Percentiles rank a stretch among this genome's conserved stretches.
phyloP scores from a whole-genome alignment of 1,140 invertebrate species.

The Vollenhovia emeryi region DNA sequence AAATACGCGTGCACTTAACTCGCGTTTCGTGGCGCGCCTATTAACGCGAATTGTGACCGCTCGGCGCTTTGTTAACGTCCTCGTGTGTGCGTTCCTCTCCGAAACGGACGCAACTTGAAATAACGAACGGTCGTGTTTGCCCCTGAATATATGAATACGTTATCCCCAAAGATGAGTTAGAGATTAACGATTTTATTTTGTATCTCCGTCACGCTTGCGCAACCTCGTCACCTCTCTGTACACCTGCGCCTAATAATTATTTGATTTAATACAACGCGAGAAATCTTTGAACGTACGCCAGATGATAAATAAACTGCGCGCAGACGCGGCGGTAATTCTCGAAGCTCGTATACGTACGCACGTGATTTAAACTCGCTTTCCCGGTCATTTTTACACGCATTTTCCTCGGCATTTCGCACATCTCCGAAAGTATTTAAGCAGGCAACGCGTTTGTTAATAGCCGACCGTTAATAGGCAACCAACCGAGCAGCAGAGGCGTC shows the following conservation, averaged over 20 bases:
- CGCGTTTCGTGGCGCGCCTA: not conserved
- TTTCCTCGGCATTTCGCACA: not conserved
- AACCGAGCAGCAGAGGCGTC: not conserved
- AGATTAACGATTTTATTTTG: not conserved
- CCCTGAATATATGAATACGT: not conserved
- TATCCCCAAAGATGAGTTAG: not conserved
- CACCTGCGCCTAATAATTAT: slow-evolving; percentile 5
- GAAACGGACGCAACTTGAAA: not conserved
- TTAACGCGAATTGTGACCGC: not conserved
- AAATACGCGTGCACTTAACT: not conserved
- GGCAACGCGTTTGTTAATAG: slow-evolving; percentile 1
- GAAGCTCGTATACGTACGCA: not conserved
- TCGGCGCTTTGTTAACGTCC: not conserved
- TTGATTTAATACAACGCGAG: slow-evolving; percentile 37
- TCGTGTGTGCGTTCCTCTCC: not conserved
- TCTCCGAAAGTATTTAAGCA: not conserved
- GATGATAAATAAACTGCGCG: slow-evolving; percentile 30
- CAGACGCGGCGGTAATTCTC: not conserved
- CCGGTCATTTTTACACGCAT: slow-evolving; percentile 19
- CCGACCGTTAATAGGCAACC: too few species aligned
- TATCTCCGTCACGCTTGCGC: not conserved
- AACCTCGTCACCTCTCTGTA: not conserved
- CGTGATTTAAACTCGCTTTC: slow-evolving; percentile 12
- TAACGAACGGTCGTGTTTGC: not conserved
- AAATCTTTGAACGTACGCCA: slow-evolving; percentile 13